Percentiles rank a stretch among this genome's conserved stretches.
These are phyloP conservation scores for Pegoplata infirma DNA, from an alignment of 2,888 invertebrate species.

Conservation along the genomic window DNA sequence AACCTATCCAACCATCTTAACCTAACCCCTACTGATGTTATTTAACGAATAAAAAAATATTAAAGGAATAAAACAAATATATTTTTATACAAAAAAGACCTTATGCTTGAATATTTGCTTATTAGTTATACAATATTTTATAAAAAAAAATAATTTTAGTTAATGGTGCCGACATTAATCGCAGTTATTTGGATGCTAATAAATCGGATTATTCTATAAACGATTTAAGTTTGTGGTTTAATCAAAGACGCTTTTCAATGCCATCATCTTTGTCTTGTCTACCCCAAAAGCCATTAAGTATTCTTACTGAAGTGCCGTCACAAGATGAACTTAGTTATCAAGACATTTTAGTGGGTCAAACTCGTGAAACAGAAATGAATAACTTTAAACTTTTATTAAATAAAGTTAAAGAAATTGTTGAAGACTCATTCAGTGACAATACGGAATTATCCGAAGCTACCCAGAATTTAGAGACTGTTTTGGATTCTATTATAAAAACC, in stretches of 20 bases:
- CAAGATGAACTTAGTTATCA: slow-evolving; percentile 42
- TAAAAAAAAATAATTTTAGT: slow-evolving; percentile 68
- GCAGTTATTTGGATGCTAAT: slow-evolving; percentile 77
- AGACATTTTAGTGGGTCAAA: slow-evolving; percentile 59
- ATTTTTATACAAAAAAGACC: too few relatives aligned
- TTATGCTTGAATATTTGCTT: too few relatives aligned
- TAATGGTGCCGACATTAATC: slow-evolving; percentile 76
- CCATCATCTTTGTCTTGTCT: slow-evolving; percentile 26
- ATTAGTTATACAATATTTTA: too few relatives aligned
- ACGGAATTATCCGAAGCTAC: slow-evolving; percentile 76
- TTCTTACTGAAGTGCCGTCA: slow-evolving; percentile 50
- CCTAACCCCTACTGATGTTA: too few relatives aligned
- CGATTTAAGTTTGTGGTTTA: slow-evolving; percentile 76
- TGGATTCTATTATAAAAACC: slow-evolving; percentile 75
- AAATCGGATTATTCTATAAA: slow-evolving; percentile 76
- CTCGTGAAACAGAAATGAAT: slow-evolving; percentile 74
- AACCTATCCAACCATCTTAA: too few relatives aligned
- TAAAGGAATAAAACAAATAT: too few relatives aligned
- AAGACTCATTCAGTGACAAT: slow-evolving; percentile 77
- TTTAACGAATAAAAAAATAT: too few relatives aligned
- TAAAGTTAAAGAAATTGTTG: slow-evolving; percentile 77
- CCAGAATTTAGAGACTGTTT: slow-evolving; percentile 75
- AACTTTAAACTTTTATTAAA: slow-evolving; percentile 75
- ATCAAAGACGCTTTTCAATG: slow-evolving; percentile 67
- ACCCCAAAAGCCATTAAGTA: slow-evolving; percentile 34